Conservation (phyloP, 1,140 invertebrate genomes). For the Teleopsis dalmanni region DNA sequence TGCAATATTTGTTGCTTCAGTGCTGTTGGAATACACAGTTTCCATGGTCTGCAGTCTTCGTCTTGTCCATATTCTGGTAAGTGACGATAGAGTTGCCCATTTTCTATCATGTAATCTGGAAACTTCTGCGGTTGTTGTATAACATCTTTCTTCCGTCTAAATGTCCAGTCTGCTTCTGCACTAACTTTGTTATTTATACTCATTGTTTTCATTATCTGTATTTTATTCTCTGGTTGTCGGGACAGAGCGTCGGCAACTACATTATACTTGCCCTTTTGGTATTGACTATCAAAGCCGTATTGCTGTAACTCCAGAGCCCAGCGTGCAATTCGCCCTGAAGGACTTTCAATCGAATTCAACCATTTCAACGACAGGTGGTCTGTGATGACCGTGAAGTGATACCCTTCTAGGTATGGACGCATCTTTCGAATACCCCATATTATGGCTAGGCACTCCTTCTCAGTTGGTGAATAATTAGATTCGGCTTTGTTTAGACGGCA, state of each 20-base stretch:
- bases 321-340: constrained; percentile 16
- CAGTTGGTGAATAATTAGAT: constrained; percentile 41
- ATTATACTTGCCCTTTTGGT: no score
- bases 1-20: constrained; percentile 16
- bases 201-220: background rate
- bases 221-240: background rate
- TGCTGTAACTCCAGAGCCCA: constrained; percentile 14
- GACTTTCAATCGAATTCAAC: constrained; percentile 34
- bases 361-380: no score
- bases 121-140: background rate
- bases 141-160: background rate
- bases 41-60: constrained; percentile 1
- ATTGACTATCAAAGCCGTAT: no score
- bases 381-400: constrained; percentile 3
- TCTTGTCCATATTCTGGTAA: background rate
- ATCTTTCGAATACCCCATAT: constrained; percentile 47
- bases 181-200: background rate
- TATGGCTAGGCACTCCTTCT: constrained; percentile 50
- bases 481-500: constrained; percentile 41
- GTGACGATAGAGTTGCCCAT: background rate
- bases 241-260: constrained; percentile 3
- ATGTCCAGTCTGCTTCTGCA: background rate
- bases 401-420: constrained; percentile 40
- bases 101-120: background rate
- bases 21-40: constrained; percentile 13